A percentile compares a stretch with the other conserved stretches of the same genome.
Conservation (phyloP, 2,888 invertebrate genomes). For the Gasteruption jaculator region DNA sequence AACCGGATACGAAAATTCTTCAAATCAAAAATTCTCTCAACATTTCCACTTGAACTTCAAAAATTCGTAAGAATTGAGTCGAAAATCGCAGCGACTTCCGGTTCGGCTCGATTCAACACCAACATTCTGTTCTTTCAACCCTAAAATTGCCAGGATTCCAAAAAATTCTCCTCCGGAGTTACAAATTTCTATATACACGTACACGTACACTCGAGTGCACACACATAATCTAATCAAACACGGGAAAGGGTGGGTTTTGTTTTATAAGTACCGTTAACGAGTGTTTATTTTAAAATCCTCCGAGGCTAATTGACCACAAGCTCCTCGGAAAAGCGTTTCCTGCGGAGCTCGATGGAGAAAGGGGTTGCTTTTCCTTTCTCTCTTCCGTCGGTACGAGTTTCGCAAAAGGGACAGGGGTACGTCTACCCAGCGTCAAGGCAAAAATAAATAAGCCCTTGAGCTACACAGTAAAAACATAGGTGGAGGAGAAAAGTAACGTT, state of each 20-base stretch:
- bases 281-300: slow-evolving; percentile 43
- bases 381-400: neutral
- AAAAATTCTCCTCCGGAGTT: too few relatives aligned
- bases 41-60: too few relatives aligned
- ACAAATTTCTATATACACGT: too few relatives aligned
- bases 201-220: too few relatives aligned
- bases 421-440: slow-evolving; percentile 19
- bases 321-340: slow-evolving; percentile 22
- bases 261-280: slow-evolving; percentile 42
- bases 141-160: too few relatives aligned
- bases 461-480: slow-evolving; percentile 14
- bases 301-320: slow-evolving; percentile 41
- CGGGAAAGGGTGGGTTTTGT: slow-evolving; percentile 35
- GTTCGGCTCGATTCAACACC: too few relatives aligned
- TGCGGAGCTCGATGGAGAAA: slow-evolving; percentile 10
- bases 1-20: too few relatives aligned
- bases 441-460: slow-evolving; percentile 35
- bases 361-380: slow-evolving; percentile 9
- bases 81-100: too few relatives aligned
- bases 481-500: too few relatives aligned
- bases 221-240: slow-evolving; percentile 39
- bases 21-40: too few relatives aligned
- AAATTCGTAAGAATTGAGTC: too few relatives aligned
- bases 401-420: neutral
- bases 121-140: too few relatives aligned